phyloP scores from a whole-genome alignment of 2,113 vertebrate species.

The Odobenus rosmarus region DNA sequence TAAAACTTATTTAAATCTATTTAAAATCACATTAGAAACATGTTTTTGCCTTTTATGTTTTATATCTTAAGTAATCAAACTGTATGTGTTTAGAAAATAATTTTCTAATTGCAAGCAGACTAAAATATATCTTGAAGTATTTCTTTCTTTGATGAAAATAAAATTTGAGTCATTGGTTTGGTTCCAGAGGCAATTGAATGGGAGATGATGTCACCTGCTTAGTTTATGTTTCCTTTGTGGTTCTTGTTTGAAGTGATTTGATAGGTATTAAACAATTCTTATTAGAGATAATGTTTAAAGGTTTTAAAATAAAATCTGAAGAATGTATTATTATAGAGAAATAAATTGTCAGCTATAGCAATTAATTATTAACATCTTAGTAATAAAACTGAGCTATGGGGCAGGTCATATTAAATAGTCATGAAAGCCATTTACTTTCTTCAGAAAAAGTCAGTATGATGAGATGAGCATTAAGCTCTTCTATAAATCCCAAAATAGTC shows the following conservation, averaged over 20 bases:
- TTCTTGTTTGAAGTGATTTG: conserved; percentile 66
- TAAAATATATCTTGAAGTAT: conserved; percentile 43
- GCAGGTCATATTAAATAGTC: conserved; percentile 2
- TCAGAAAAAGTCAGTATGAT: conserved; percentile 16
- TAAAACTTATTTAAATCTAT: conserved; percentile 11
- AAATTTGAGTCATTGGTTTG: conserved; percentile 61
- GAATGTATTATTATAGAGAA: conserved; percentile 42
- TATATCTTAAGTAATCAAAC: background rate
- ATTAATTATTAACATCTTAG: conserved; percentile 19
- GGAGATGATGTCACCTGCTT: conserved; percentile 19
- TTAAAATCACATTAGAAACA: background rate
- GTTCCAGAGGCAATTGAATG: conserved; percentile 43
- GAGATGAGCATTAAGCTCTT: background rate
- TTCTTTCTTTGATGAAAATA: conserved; percentile 51
- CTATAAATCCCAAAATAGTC: background rate
- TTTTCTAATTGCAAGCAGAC: background rate
- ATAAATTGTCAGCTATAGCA: conserved; percentile 30
- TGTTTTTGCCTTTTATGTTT: conserved; percentile 6
- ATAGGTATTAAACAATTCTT: conserved; percentile 50
- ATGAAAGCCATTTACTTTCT: background rate
- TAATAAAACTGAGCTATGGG: conserved; percentile 7
- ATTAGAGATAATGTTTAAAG: conserved; percentile 55
- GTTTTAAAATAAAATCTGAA: conserved; percentile 27
- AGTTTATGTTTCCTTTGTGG: conserved; percentile 42
- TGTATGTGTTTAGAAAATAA: background rate